Evolutionary conservation across 2,888 invertebrate species (phyloP).

Genomic region (Standfussiana lucernea): DNA sequence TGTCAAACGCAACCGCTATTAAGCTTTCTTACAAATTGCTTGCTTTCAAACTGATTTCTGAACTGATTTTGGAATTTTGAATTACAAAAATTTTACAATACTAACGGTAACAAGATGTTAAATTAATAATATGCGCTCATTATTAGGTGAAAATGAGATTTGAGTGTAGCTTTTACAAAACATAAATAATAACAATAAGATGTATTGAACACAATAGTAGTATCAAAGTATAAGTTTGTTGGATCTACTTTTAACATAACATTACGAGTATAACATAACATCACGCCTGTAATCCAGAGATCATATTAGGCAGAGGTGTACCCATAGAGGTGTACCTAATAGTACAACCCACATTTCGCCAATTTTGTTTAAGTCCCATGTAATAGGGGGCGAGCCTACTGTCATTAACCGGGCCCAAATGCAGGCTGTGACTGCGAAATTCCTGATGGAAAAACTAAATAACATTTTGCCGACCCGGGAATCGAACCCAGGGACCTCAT

Average conservation of each 20-base stretch:
- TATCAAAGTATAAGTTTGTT: background rate
- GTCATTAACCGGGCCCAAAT: too few relatives aligned
- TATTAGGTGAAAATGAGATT: background rate
- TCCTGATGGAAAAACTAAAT: too few relatives aligned
- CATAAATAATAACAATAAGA: background rate
- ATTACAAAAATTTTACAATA: background rate
- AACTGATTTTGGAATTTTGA: conserved; percentile 15
- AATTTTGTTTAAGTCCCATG: too few relatives aligned
- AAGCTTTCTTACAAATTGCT: conserved; percentile 31
- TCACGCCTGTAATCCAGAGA: too few relatives aligned
- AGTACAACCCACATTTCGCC: too few relatives aligned
- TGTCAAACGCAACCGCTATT: conserved; percentile 34
- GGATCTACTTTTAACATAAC: background rate
- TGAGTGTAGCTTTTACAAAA: background rate
- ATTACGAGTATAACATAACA: too few relatives aligned
- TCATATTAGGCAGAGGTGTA: too few relatives aligned
- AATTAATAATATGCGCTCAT: background rate
- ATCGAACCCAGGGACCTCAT: too few relatives aligned
- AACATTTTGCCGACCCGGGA: too few relatives aligned
- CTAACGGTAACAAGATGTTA: background rate
- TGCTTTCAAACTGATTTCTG: conserved; percentile 9
- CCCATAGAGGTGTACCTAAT: too few relatives aligned
- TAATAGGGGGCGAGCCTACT: too few relatives aligned
- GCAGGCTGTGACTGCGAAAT: too few relatives aligned
- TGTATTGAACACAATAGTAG: background rate